Conservation (phyloP, 2,797 vertebrate genomes). For the Balearica regulorum region DNA sequence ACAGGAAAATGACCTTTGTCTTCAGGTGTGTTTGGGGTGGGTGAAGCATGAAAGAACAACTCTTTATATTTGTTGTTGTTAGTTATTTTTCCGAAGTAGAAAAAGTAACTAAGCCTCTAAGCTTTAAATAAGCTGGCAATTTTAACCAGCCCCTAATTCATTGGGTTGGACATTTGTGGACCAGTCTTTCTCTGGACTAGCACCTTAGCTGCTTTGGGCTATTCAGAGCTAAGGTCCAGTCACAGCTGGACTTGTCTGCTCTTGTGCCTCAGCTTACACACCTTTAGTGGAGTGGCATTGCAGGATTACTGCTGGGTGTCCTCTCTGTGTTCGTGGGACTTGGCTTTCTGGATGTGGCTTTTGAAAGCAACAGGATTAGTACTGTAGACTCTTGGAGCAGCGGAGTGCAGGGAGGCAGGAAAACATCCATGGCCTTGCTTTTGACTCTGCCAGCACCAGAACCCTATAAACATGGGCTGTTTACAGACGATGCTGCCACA, state of each 20-base stretch:
- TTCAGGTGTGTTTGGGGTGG: neutral
- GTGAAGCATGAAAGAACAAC: neutral
- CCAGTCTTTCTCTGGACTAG: neutral
- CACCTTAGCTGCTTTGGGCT: neutral
- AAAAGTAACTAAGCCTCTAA: neutral
- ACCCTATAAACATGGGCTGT: neutral
- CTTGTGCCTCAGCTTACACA: neutral
- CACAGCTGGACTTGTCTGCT: neutral
- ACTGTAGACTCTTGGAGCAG: neutral
- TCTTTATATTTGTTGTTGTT: neutral
- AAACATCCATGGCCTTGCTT: neutral
- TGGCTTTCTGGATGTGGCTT: neutral
- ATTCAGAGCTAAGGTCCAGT: neutral
- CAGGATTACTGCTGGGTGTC: neutral
- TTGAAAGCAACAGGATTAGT: neutral
- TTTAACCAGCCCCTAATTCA: neutral
- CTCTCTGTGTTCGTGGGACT: neutral
- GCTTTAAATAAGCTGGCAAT: neutral
- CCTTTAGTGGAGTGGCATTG: neutral
- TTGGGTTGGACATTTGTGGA: neutral
- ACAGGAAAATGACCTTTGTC: neutral
- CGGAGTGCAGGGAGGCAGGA: neutral
- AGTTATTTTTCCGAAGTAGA: neutral
- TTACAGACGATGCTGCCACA: neutral
- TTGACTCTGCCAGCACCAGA: neutral